phyloP scores from a whole-genome alignment of 2,888 invertebrate species.

The Ochropleura plecta region DNA sequence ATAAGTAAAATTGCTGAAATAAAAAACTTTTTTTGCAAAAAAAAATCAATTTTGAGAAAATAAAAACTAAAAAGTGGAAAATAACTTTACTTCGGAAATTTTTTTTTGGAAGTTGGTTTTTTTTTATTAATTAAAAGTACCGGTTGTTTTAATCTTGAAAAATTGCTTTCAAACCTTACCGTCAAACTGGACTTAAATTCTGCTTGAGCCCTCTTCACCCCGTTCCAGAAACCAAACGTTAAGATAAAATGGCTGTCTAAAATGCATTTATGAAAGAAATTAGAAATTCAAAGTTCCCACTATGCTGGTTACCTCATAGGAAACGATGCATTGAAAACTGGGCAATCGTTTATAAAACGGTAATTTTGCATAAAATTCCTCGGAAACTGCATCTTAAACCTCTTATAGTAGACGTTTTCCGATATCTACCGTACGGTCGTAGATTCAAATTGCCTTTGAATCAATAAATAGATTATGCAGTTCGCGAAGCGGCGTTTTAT shows the following conservation, averaged over 20 bases:
- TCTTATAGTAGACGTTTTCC: slow-evolving; percentile 71
- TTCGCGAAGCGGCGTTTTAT: slow-evolving; percentile 43
- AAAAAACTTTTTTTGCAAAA: too few relatives aligned
- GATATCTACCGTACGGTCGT: slow-evolving; percentile 67
- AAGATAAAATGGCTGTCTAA: slow-evolving; percentile 22
- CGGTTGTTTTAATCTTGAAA: not conserved
- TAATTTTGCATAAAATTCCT: slow-evolving; percentile 76
- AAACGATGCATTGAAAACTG: slow-evolving; percentile 64
- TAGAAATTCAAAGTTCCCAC: slow-evolving; percentile 52
- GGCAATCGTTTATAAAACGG: slow-evolving; percentile 74
- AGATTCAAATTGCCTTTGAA: slow-evolving; percentile 65
- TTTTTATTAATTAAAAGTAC: too few relatives aligned
- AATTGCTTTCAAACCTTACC: not conserved
- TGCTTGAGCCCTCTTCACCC: not conserved
- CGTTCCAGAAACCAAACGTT: slow-evolving; percentile 22
- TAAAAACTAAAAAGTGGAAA: too few relatives aligned
- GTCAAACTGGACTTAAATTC: not conserved
- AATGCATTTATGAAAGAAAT: slow-evolving; percentile 44
- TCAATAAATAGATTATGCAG: slow-evolving; percentile 55
- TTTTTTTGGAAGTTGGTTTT: too few relatives aligned
- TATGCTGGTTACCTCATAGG: slow-evolving; percentile 56
- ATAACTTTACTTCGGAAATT: too few relatives aligned
- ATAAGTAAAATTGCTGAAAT: too few relatives aligned
- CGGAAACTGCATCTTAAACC: slow-evolving; percentile 72
- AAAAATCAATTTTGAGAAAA: too few relatives aligned